These are phyloP conservation scores for Odocoileus virginianus DNA, from an alignment of 2,113 vertebrate species.

Conservation along the genomic window DNA sequence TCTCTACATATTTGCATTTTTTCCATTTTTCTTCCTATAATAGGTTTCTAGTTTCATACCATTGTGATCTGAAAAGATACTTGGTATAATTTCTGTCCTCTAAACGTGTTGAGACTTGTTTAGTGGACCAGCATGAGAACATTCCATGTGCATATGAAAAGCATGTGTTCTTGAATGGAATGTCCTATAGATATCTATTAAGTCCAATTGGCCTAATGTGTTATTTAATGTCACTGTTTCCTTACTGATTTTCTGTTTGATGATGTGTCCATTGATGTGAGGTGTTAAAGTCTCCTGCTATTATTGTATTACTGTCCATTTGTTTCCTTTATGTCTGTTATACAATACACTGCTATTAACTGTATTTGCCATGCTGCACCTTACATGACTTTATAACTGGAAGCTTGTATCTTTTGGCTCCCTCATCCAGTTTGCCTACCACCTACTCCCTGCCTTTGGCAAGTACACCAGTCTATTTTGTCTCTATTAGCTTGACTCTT, in stretches of 20 bases:
- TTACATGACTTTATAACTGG: background rate
- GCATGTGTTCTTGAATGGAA: background rate
- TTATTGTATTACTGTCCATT: background rate
- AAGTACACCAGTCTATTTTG: background rate
- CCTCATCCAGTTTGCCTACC: background rate
- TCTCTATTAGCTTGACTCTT: background rate
- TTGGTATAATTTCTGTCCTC: background rate
- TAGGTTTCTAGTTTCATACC: background rate
- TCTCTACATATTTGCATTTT: background rate
- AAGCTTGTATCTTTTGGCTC: background rate
- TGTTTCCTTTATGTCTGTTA: background rate
- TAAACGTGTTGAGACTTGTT: background rate
- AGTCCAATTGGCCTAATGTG: background rate
- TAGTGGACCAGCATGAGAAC: background rate
- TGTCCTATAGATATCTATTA: background rate
- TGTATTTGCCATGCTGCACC: background rate
- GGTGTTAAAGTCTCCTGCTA: background rate
- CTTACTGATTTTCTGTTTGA: background rate
- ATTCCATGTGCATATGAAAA: background rate
- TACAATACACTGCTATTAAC: background rate
- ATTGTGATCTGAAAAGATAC: background rate
- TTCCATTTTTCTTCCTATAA: background rate
- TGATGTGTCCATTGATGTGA: background rate
- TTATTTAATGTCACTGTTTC: background rate
- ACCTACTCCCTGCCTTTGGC: background rate